These are phyloP conservation scores for Drosophila leontia DNA, from an alignment of 1,140 invertebrate species.

Conservation along the genomic window DNA sequence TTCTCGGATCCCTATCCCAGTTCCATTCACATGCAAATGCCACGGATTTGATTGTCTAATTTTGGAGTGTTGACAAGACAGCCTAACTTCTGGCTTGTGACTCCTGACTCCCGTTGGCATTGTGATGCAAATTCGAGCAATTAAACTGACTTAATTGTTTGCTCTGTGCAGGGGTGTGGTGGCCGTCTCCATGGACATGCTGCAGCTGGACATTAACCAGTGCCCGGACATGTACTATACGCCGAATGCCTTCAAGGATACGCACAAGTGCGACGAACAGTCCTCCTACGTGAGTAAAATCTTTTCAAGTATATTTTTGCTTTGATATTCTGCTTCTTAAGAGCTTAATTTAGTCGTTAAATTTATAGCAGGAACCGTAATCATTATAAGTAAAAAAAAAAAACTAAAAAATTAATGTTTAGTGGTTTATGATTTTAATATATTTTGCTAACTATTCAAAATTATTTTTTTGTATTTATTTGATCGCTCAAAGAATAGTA, in stretches of 20 bases:
- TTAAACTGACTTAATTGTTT: constrained; percentile 82
- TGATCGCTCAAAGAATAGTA: no score
- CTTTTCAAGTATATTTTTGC: not conserved
- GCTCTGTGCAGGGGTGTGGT: constrained; percentile 92
- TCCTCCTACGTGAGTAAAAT: constrained; percentile 95
- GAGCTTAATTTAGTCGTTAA: no score
- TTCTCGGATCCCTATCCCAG: constrained; percentile 23
- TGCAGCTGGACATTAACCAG: constrained; percentile 97
- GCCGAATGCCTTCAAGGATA: constrained; percentile 97
- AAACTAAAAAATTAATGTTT: no score
- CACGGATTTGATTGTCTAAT: constrained; percentile 70
- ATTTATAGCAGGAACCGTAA: no score
- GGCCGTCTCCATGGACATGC: constrained; percentile 95
- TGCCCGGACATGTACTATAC: constrained; percentile 95
- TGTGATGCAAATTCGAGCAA: constrained; percentile 74
- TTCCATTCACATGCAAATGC: constrained; percentile 68
- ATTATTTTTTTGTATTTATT: no score
- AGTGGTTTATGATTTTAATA: no score
- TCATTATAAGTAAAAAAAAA: no score
- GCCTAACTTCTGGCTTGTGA: constrained; percentile 65
- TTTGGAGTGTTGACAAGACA: constrained; percentile 76
- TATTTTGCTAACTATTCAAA: no score
- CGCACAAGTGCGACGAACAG: constrained; percentile 96
- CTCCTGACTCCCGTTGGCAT: constrained; percentile 37
- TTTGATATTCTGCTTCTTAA: no score